These are phyloP conservation scores for Quadroppia sp. DNA, from an alignment of 2,888 invertebrate genomes.

Conservation along the genomic window DNA sequence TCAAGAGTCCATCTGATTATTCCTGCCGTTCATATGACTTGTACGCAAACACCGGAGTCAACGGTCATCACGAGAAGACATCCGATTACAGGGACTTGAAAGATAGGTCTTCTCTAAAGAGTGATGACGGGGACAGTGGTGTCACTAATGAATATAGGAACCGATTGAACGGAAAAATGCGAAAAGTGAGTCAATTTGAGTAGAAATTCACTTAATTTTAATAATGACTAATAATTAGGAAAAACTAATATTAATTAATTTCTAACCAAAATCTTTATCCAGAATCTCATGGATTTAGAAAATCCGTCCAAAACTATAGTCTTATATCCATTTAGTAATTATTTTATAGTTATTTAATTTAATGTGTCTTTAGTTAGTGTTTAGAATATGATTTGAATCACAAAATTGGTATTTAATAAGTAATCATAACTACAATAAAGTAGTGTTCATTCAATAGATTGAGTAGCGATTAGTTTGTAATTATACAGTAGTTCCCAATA, in stretches of 20 bases:
- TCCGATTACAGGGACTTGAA: slow-evolving; percentile 70
- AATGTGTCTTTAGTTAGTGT: no score
- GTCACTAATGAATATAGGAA: slow-evolving; percentile 47
- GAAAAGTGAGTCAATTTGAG: slow-evolving; percentile 80
- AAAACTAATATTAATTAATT: slow-evolving; percentile 22
- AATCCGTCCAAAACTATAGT: slow-evolving; percentile 24
- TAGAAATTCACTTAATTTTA: not conserved
- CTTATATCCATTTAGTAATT: not conserved
- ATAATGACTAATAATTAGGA: not conserved
- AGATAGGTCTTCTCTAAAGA: slow-evolving; percentile 84
- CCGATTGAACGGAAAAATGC: slow-evolving; percentile 60
- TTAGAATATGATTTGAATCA: not conserved
- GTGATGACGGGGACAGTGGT: slow-evolving; percentile 62
- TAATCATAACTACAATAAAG: not conserved
- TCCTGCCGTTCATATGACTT: slow-evolving; percentile 89
- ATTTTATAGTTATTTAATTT: no score
- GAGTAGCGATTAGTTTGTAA: not conserved
- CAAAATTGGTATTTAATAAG: not conserved
- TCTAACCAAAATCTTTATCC: slow-evolving; percentile 31
- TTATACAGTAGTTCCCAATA: not conserved
- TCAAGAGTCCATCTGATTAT: slow-evolving; percentile 84
- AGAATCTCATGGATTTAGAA: slow-evolving; percentile 11
- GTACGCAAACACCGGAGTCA: slow-evolving; percentile 82
- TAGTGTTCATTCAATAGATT: not conserved
- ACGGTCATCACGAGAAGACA: slow-evolving; percentile 53